phyloP scores from a whole-genome alignment of 2,888 invertebrate genomes.

The Pheosia tremula region DNA sequence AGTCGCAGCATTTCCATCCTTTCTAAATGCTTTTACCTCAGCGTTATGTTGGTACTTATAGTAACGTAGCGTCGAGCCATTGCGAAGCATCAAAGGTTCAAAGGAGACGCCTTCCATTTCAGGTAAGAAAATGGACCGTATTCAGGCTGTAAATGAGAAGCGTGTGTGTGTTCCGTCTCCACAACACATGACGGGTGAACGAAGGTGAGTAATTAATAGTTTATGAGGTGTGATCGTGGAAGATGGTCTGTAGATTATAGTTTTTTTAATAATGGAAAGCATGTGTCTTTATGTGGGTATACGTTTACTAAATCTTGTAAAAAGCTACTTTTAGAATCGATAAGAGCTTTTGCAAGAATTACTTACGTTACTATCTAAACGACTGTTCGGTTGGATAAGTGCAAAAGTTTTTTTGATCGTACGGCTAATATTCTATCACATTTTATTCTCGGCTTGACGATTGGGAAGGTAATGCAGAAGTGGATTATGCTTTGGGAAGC shows the following conservation, averaged over 20 bases:
- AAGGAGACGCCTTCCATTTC: slow-evolving; percentile 65
- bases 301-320: too few relatives aligned
- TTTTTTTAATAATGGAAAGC: too few relatives aligned
- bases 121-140: slow-evolving; percentile 66
- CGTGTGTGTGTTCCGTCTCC: slow-evolving; percentile 28
- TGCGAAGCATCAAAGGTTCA: slow-evolving; percentile 65
- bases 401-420: neutral
- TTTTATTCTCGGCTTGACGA: neutral
- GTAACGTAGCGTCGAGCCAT: slow-evolving; percentile 30
- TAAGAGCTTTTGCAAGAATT: too few relatives aligned
- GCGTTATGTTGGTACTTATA: slow-evolving; percentile 19
- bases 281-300: too few relatives aligned
- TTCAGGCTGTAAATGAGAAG: slow-evolving; percentile 75
- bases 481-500: slow-evolving; percentile 1
- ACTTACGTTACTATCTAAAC: neutral
- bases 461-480: neutral
- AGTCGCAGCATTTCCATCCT: slow-evolving; percentile 18
- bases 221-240: neutral
- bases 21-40: slow-evolving; percentile 24
- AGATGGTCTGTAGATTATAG: neutral
- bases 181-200: slow-evolving; percentile 7
- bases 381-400: neutral
- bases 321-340: too few relatives aligned
- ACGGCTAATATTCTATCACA: neutral
- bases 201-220: slow-evolving; percentile 8